Evolutionary conservation across 2,113 vertebrate genomes (phyloP).

Genomic region (Lutjanus erythropterus): DNA sequence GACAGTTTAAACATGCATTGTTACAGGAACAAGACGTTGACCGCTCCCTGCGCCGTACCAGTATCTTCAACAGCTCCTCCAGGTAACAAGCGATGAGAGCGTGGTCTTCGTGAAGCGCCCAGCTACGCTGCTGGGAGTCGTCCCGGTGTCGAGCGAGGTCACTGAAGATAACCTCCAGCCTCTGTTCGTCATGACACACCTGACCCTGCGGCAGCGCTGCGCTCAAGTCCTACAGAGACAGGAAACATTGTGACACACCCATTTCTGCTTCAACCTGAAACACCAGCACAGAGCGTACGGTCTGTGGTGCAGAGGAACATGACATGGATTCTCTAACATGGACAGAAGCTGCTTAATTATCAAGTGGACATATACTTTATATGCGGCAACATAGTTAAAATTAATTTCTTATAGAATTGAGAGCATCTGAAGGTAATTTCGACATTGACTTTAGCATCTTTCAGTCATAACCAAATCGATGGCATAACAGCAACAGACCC

Average conservation of each 20-base stretch:
- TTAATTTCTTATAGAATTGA: no score
- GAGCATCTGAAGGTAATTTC: no score
- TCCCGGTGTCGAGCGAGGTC: slow-evolving; percentile 94
- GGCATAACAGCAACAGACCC: no score
- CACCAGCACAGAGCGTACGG: no score
- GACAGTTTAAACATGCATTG: no score
- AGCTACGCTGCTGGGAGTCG: slow-evolving; percentile 96
- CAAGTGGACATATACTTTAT: no score
- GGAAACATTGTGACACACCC: not conserved
- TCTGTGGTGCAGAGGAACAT: no score
- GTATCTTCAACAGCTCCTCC: slow-evolving; percentile 91
- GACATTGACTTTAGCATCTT: no score
- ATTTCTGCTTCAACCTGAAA: slow-evolving; percentile 10
- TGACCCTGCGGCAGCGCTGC: slow-evolving; percentile 92
- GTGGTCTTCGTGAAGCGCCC: slow-evolving; percentile 87
- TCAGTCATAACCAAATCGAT: no score
- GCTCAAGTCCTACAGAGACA: slow-evolving; percentile 86
- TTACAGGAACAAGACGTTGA: not conserved
- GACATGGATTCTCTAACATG: no score
- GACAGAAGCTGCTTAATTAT: no score
- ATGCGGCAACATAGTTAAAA: no score
- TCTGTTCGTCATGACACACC: slow-evolving; percentile 95
- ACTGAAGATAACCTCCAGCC: slow-evolving; percentile 95
- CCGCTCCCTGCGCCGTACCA: slow-evolving; percentile 83
- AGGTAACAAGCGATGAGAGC: slow-evolving; percentile 86